Percentiles rank a stretch among this genome's conserved stretches.
Evolutionary conservation across 2,888 invertebrate species (phyloP).

Genomic region (Andrena praecox): DNA sequence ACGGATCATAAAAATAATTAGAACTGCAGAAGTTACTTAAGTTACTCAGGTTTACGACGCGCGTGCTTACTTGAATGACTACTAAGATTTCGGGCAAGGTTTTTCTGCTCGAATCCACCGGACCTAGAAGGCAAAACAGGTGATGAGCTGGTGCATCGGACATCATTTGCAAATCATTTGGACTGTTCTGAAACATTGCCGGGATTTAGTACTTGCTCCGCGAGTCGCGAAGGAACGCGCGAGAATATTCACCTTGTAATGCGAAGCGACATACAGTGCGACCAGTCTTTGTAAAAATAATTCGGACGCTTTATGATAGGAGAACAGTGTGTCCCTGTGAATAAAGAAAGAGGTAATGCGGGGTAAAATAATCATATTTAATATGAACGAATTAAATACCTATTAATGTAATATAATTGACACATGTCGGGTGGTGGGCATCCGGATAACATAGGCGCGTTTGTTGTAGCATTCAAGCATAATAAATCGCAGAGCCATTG

Average conservation of each 20-base stretch:
- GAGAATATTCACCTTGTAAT: slow-evolving; percentile 92
- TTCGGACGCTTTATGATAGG: slow-evolving; percentile 97
- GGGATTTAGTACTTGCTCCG: slow-evolving; percentile 21
- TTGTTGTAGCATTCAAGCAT: slow-evolving; percentile 94
- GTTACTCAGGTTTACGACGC: background rate
- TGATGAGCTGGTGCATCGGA: slow-evolving; percentile 99
- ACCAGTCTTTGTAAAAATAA: slow-evolving; percentile 96
- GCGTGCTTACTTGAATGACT: slow-evolving; percentile 90
- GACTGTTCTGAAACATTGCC: slow-evolving; percentile 91
- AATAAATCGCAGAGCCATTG: slow-evolving; percentile 95
- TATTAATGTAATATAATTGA: slow-evolving; percentile 94
- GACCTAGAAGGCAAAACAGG: slow-evolving; percentile 96
- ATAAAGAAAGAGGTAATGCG: slow-evolving; percentile 55
- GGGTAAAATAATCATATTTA: background rate
- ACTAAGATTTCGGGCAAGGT: slow-evolving; percentile 96
- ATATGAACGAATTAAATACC: slow-evolving; percentile 68
- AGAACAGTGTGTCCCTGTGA: slow-evolving; percentile 96
- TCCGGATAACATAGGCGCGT: slow-evolving; percentile 89
- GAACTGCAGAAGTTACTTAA: slow-evolving; percentile 6
- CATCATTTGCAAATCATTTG: slow-evolving; percentile 99
- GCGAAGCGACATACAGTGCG: slow-evolving; percentile 97
- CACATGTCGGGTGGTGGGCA: slow-evolving; percentile 96
- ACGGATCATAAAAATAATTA: slow-evolving; percentile 37
- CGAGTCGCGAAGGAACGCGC: slow-evolving; percentile 8
- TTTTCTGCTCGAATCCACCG: slow-evolving; percentile 90